Base-by-base conservation (phyloP, 2,797 vertebrate genomes). In the Schizopygopsis malacanthus region DNA sequence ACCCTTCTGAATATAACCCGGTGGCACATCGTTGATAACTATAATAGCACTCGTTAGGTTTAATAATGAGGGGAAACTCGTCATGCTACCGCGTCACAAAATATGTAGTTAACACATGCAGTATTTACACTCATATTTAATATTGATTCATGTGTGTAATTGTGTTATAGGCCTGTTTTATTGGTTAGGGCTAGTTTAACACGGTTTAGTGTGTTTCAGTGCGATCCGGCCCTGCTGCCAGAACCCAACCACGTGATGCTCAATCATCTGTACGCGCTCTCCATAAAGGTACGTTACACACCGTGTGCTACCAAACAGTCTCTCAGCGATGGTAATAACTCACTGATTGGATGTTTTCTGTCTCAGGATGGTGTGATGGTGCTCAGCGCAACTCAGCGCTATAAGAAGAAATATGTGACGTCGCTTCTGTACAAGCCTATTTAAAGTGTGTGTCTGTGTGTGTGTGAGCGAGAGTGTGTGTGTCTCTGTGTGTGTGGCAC, bases 331-430 rank as follows among this genome's bases (percentile, higher is more conserved):
- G 6, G 3, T 54, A 61, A 88, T 83, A 33, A 54, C 10, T 75
- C n/a, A n/a, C 6, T 2, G 20, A 18, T 6, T 33, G 4, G 50
- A 33, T 28, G 1, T 88, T 78, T 81, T 87, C 61, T 89, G 79
- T 88, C 41, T 1, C 90, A 99, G 98, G 98, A 99, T 3, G 97
- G 98, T 0, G 97, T 99, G 77, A 99, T 99, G 98, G 98, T 99
- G 88, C 96, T 99, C 86, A 99, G 98, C 20, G 98, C 98, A 6
- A 99, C 98, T 0, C 98, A 99, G 92, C 94, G 98, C 89, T 99
- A 98, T 94, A 99, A 98, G 95, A 99, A 99, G 96, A 99, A 99
- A 88, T 99, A 99, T 0, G 98, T 99, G 90, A 99, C 98, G 37
- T 98, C 98, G 13, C 95, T 99, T 93, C 96, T 99, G 2, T 99